Conservation (phyloP, 2,113 vertebrate species). For the Casuarius casuarius region DNA sequence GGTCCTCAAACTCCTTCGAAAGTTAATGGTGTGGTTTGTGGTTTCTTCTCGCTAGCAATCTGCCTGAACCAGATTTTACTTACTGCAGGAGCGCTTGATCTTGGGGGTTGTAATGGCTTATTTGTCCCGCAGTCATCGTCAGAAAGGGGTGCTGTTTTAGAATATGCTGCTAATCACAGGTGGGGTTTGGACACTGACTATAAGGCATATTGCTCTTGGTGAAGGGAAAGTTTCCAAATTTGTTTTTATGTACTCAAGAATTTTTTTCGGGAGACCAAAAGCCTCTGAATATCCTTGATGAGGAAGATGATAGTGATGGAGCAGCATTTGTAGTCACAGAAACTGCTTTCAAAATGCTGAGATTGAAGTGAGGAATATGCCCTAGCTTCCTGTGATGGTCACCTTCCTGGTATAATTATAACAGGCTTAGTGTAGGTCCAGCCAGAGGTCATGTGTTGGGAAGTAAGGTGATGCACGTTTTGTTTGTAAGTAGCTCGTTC, state of each 20-base stretch:
- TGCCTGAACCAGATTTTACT: background rate
- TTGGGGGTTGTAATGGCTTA: background rate
- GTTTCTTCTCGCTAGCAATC: background rate
- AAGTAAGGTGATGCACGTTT: background rate
- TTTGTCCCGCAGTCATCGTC: background rate
- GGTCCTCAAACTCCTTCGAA: background rate
- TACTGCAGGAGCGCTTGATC: background rate
- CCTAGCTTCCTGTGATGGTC: background rate
- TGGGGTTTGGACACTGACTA: background rate
- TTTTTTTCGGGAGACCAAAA: background rate
- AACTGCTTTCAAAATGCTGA: background rate
- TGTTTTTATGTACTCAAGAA: background rate
- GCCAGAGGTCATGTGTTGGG: background rate
- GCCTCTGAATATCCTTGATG: background rate
- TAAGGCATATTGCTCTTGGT: background rate
- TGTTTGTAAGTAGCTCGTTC: background rate
- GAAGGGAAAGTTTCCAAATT: background rate
- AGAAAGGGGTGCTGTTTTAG: background rate
- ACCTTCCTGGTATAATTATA: background rate
- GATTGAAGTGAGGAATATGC: background rate
- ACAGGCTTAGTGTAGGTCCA: background rate
- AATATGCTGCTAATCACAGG: background rate
- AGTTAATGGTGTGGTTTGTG: background rate
- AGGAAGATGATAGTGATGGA: background rate
- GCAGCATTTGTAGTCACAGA: background rate